Evolutionary conservation across 2,797 vertebrate species (phyloP), one percentile per base, ranked within the genome.

Genomic region (Aphelocoma californica): DNA sequence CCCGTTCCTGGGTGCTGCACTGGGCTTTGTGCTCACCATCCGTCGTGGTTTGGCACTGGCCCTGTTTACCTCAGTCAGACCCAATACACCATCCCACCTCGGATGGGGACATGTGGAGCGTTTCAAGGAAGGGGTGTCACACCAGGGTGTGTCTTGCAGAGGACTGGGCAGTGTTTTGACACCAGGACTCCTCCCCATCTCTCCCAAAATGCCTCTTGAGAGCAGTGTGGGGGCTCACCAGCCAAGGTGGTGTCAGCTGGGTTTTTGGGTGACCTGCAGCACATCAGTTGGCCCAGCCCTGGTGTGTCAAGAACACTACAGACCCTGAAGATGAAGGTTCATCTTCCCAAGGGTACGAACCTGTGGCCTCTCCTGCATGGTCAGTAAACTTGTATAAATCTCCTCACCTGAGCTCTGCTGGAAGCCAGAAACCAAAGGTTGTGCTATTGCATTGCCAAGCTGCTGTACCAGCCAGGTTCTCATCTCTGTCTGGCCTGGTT

Each of bases 101-200:
- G 1, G 1, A 3, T 25, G 32, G 20, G 29, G 40, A 40, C 29
- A 29, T 2, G 0, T 9, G 29, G 38, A 65, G 25, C 1, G 0
- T 77, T 79, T 81, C 40, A 28, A 29, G 60, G n/a, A 36, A 44
- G 20, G 3, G 32, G 1, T n/a, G 16, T 66, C 57, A 62, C 29
- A 60, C 20, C 36, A 23, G 23, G 44, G 10, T 34, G 10, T 14
- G 26, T 65, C 50, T 75, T 7, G 2, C 36, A 65, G 84, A 58
- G 50, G 13, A 54, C 42, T 38, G 42, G 51, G 25, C 21, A 31
- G 3, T 8, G 3, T 78, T 93, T 72, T 75, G 38, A 28, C 25
- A 45, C 6, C 3, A 31, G 48, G 12, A 23, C 12, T 82, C 31
- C 23, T 69, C n/a, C 34, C 18, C 0, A 2, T 50, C 51, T 69